A percentile compares a stretch with the other conserved stretches of the same genome.
Evolutionary conservation across 92 coral and sea anemone genomes (phyloP).

Genomic region (Epizoanthus stellaris): DNA sequence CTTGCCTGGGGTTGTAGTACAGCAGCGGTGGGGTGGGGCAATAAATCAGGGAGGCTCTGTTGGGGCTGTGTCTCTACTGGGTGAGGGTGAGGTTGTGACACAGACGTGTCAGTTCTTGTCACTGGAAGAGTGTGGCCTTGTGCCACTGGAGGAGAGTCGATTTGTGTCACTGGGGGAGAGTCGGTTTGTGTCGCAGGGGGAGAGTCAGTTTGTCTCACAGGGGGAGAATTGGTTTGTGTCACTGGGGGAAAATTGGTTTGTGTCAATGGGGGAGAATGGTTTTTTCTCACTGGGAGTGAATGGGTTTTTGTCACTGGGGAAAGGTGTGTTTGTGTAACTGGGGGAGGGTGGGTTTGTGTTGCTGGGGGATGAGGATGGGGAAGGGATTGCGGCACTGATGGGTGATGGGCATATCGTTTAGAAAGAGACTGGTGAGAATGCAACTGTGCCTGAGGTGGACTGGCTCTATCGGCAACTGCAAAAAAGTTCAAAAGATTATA

Average conservation of each 20-base stretch:
- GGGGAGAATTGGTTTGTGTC: neutral
- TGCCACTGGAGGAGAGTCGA: neutral
- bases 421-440: conserved; percentile 20
- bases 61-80: conserved; percentile 8
- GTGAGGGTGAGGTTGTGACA: neutral
- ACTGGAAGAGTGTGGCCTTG: conserved; percentile 3
- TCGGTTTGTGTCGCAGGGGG: conserved; percentile 6
- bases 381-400: conserved; percentile 11
- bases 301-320: conserved; percentile 13
- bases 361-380: neutral
- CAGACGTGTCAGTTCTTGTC: neutral
- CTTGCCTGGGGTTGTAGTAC: conserved; percentile 39
- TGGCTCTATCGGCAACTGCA: conserved; percentile 42
- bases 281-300: neutral
- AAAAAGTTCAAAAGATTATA: neutral
- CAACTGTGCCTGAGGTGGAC: conserved; percentile 34
- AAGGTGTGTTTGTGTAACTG: neutral
- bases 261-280: conserved; percentile 9
- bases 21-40: neutral
- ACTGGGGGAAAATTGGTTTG: neutral
- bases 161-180: neutral
- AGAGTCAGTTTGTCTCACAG: neutral
- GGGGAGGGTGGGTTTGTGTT: neutral
- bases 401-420: neutral
- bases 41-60: neutral